A percentile compares a stretch with the other conserved stretches of the same genome.
These are phyloP conservation scores for Vipera latastei DNA, from an alignment of 2,797 vertebrate genomes.

Conservation along the genomic window DNA sequence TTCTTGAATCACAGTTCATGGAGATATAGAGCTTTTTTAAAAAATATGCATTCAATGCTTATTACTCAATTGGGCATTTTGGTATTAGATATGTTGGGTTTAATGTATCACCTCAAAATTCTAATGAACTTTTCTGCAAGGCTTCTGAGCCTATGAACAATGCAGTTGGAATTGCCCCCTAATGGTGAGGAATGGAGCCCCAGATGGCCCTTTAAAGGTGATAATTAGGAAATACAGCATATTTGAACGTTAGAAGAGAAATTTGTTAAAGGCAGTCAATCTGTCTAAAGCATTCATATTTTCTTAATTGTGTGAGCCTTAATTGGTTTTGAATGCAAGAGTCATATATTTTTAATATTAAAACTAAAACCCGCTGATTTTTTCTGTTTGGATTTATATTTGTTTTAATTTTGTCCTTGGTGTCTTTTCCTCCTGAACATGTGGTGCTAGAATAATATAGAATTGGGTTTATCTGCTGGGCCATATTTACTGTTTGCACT, in stretches of 20 bases:
- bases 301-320: conserved; percentile 75
- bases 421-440: conserved; percentile 40
- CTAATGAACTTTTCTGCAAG: conserved; percentile 96
- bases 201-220: conserved; percentile 99
- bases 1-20: conserved; percentile 61
- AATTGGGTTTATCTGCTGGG: conserved; percentile 49
- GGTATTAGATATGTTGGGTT: conserved; percentile 77
- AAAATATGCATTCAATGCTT: conserved; percentile 65
- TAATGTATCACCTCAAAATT: conserved; percentile 81
- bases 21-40: conserved; percentile 56
- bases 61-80: conserved; percentile 68
- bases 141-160: conserved; percentile 97
- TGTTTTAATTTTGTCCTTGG: conserved; percentile 46
- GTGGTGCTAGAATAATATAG: conserved; percentile 48
- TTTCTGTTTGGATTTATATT: conserved; percentile 55
- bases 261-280: conserved; percentile 86
- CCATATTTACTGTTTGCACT: conserved; percentile 60
- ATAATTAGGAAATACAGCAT: conserved; percentile 99
- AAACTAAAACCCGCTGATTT: conserved; percentile 57
- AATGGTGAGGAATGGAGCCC: conserved; percentile 97
- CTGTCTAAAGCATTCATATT: conserved; percentile 78
- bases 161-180: conserved; percentile 99
- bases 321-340: conserved; percentile 64
- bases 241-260: conserved; percentile 90
- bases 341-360: conserved; percentile 56